Base-by-base conservation (phyloP, 2,113 vertebrate genomes). In the Caretta caretta region DNA sequence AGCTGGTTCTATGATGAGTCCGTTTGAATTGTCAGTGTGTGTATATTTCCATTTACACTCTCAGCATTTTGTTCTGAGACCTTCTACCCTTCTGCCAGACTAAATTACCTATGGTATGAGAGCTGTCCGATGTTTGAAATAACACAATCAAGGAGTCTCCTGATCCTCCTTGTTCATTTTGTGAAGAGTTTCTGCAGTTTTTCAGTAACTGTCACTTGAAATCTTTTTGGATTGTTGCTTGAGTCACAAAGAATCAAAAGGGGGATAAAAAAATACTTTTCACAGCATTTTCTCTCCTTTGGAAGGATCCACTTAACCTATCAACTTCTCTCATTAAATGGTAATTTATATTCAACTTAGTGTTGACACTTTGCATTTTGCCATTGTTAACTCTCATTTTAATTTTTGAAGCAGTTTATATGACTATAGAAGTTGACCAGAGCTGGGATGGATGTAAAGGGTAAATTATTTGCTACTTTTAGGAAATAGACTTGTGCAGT, bases 71-170 rank as follows among this genome's bases (percentile, higher is more conserved):
- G 87, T 97, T 97, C 90, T 49, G 72, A 97, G 92, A 93, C 92
- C 90, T 96, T 93, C 62, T 94, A 50, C 93, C 78, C 87, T 97
- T 83, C 92, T 97, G 90, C 97, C 94, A 80, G 97, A 94, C 93
- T 42, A 89, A 88, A 95, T 97, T 98, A 97, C 38, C 83, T 93
- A 49, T 38, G 16, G 82, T 89, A 79, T 96, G 89, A 96, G 80
- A 83, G 96, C 83, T 95, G 88, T 96, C 86, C 93, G 51, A 38
- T 91, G 94, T 90, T 95, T 88, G 79, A 35, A 87, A 35, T 49
- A 69, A 16, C n/a, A 69, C 65, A 88, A 50, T 93, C 50, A 78
- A 86, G 79, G 92, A 82, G 94, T 88, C 76, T 91, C 54, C 56
- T 91, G 50, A 54, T 93, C 13, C 12, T 88, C 46, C 24, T 81